phyloP scores from a whole-genome alignment of 2,888 invertebrate species.

The Clunio marinus region DNA sequence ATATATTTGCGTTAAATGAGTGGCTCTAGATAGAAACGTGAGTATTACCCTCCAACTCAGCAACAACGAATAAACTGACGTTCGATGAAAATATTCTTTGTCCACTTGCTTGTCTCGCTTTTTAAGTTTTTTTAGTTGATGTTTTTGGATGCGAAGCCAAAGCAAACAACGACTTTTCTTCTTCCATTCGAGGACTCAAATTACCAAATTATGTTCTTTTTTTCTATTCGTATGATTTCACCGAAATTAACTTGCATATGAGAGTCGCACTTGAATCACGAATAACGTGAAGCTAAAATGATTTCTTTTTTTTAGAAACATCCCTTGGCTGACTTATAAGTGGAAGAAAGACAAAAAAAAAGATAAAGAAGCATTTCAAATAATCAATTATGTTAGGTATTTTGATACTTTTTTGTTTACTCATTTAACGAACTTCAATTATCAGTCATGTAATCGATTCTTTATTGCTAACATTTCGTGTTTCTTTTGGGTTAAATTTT shows the following conservation, averaged over 20 bases:
- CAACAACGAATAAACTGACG: conserved; percentile 11
- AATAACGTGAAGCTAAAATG: too few species aligned
- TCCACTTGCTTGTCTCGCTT: background rate
- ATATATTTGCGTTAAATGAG: background rate
- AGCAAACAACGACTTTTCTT: background rate
- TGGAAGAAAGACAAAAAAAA: too few species aligned
- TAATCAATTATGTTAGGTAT: conserved; percentile 29
- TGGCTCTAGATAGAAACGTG: conserved; percentile 19
- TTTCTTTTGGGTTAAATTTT: conserved; percentile 17
- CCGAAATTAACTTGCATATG: too few species aligned
- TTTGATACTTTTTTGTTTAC: conserved; percentile 22
- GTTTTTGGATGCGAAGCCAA: conserved; percentile 22
- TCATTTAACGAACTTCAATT: background rate
- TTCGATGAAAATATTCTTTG: conserved; percentile 1
- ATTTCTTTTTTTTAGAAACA: too few species aligned
- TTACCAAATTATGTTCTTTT: too few species aligned
- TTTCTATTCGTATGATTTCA: too few species aligned
- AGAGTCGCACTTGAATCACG: too few species aligned
- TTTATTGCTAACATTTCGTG: background rate
- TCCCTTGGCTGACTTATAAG: too few species aligned
- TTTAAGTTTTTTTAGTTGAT: background rate
- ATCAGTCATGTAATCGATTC: background rate
- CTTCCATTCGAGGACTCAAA: background rate
- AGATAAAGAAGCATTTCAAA: conserved; percentile 14
- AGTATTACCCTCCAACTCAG: conserved; percentile 9